Evolutionary conservation across 1,140 invertebrate genomes (phyloP), one percentile per base, ranked within the genome.

Genomic region (Phortica variegata): DNA sequence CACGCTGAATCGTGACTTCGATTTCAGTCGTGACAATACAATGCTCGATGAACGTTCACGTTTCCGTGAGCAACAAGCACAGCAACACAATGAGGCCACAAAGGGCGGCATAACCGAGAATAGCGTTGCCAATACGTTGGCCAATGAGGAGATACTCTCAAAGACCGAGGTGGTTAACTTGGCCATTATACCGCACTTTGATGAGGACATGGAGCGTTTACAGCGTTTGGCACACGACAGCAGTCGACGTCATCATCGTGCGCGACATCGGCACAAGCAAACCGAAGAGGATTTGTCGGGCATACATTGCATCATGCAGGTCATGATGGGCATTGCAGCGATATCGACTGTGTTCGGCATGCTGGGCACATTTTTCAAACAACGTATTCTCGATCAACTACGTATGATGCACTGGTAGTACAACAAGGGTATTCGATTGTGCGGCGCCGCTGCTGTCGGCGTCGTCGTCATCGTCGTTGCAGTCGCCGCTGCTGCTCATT

Each of bases 391-490:
- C 12, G 72, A 76, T 70, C 71, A 76, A 54, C 45, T 76, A 51
- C 69, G 74, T 19, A 51, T 73, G 40, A 69, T 76, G 71, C 71
- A 76, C 62, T 76, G 74, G 74, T 76, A 74, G 71, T 73, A 74
- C 72, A 65, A 68, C 54, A 75, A 48, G 45, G 52, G 56, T 60
- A 51, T 61, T 60, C 58, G 59, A 72, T 52, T 12, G 15, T n/a
- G 8, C 21, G 16, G 15, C 15, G 12, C n/a, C n/a, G n/a, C n/a
- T n/a, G n/a, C n/a, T n/a, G n/a, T n/a, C n/a, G n/a, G n/a, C n/a
- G n/a, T n/a, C n/a, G n/a, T n/a, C n/a, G n/a, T n/a, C n/a, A n/a
- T n/a, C n/a, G n/a, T n/a, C n/a, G n/a, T n/a, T n/a, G n/a, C n/a
- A n/a, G 39, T 7, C 16, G 19, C 23, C 39, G 16, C 10, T 26